Evolutionary conservation across 1,140 invertebrate species (phyloP), one percentile per base, ranked within the genome.

Genomic region (Metopolophium dirhodum): DNA sequence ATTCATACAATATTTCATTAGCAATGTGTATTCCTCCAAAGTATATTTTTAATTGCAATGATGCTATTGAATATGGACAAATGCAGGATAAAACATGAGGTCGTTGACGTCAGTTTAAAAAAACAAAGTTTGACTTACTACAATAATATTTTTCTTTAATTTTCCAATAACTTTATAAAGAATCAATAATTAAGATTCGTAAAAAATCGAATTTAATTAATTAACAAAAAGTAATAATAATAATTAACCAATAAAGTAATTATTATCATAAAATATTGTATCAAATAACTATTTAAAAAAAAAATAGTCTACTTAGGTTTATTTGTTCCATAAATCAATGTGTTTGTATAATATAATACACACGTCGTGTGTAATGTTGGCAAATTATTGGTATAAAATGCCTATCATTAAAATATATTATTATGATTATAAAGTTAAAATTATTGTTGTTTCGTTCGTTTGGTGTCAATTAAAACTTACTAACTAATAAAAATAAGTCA

Each of bases 191-290:
- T 57, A 57, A 26, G 35, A 54, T 37, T 41, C 4, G 7, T 41
- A 26, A 89, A 89, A 89, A 89, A 51, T 54, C 51, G n/a, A 57
- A 41, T 89, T 35, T 8, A 54, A 26, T 57, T 41, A 57, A 37
- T 57, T 89, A 89, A 89, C 88, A 89, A 89, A 57, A 9, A 57
- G 49, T 57, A 37, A 57, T 89, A 57, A 57, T 54, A 89, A 54
- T 89, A 22, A 54, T 51, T 51, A 23, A 85, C 23, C 20, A 54
- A 11, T 89, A 26, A 89, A 89, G 87, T 57, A 41, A 89, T 89
- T 57, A 57, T 89, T 57, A 89, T 89, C n/a, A 57, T 89, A 57
- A 89, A 89, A 57, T 89, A 89, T 57, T 54, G 35, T 89, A 89
- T 89, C 35, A 57, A 89, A 89, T 89, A 89, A 57, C 88, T 89